Evolutionary conservation across 2,797 vertebrate genomes (phyloP).

Genomic region (Sebastes variabilis): DNA sequence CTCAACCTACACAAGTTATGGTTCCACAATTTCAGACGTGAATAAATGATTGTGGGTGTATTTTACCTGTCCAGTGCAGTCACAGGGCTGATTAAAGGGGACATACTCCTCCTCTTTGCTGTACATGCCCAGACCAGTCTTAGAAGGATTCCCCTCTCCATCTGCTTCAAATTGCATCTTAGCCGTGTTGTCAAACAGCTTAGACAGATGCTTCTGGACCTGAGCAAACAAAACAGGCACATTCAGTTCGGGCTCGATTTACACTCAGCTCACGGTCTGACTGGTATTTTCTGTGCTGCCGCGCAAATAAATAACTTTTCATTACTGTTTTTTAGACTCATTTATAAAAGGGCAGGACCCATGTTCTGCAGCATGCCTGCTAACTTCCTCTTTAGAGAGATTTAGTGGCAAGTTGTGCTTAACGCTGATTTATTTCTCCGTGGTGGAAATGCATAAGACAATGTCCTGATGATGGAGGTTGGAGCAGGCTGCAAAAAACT

Average conservation of each 20-base stretch:
- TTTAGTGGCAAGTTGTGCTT: slow-evolving; percentile 51
- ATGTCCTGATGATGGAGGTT: slow-evolving; percentile 30
- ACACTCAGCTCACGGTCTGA: slow-evolving; percentile 21
- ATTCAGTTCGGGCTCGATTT: slow-evolving; percentile 8
- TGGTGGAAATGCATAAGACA: slow-evolving; percentile 38
- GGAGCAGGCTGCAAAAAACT: slow-evolving; percentile 19
- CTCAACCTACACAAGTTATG: not conserved
- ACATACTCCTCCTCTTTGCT: slow-evolving; percentile 96
- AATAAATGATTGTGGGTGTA: not conserved
- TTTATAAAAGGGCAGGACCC: slow-evolving; percentile 36
- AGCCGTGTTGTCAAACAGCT: slow-evolving; percentile 95
- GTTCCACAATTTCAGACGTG: not conserved
- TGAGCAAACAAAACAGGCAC: slow-evolving; percentile 59
- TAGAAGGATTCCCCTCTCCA: slow-evolving; percentile 77
- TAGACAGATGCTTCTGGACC: slow-evolving; percentile 95
- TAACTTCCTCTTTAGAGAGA: slow-evolving; percentile 47
- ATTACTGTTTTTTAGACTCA: slow-evolving; percentile 34
- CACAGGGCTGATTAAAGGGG: slow-evolving; percentile 87
- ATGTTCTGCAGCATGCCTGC: slow-evolving; percentile 41
- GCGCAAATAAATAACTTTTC: slow-evolving; percentile 38
- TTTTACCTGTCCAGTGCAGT: slow-evolving; percentile 92
- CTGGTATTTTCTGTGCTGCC: slow-evolving; percentile 10
- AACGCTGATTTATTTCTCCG: slow-evolving; percentile 59
- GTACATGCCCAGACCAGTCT: slow-evolving; percentile 91
- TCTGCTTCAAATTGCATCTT: slow-evolving; percentile 89